These are phyloP conservation scores for Cheilosia grossa DNA, from an alignment of 2,888 invertebrate genomes.

Conservation along the genomic window DNA sequence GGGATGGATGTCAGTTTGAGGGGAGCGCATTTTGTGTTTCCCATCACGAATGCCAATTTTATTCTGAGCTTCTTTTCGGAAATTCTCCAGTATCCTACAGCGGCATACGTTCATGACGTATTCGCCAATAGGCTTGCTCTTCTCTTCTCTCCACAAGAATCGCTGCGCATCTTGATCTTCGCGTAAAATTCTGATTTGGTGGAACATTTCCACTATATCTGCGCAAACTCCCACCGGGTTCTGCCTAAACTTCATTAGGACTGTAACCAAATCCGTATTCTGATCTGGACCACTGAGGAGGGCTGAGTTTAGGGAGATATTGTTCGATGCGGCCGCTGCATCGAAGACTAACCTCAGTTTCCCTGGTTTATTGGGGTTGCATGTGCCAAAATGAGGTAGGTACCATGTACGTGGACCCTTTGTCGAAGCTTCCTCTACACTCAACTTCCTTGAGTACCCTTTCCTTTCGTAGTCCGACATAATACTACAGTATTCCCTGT, in stretches of 20 bases:
- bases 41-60: too few relatives aligned
- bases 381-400: slow-evolving; percentile 74
- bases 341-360: slow-evolving; percentile 78
- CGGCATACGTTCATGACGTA: not conserved
- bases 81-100: too few relatives aligned
- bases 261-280: slow-evolving; percentile 70
- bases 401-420: slow-evolving; percentile 73
- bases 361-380: slow-evolving; percentile 76
- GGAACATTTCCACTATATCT: too few relatives aligned
- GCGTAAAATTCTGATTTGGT: too few relatives aligned
- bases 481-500: slow-evolving; percentile 50
- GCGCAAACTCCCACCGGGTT: too few relatives aligned
- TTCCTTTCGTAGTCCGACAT: slow-evolving; percentile 69
- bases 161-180: too few relatives aligned
- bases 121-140: too few relatives aligned
- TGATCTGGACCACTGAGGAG: too few relatives aligned
- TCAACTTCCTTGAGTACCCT: slow-evolving; percentile 69
- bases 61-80: too few relatives aligned
- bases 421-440: slow-evolving; percentile 47
- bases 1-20: too few relatives aligned
- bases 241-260: slow-evolving; percentile 76
- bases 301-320: slow-evolving; percentile 54
- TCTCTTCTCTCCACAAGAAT: too few relatives aligned
- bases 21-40: too few relatives aligned
- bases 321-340: slow-evolving; percentile 74